phyloP scores from a whole-genome alignment of 2,888 invertebrate species.

The Chironomus riparius region DNA sequence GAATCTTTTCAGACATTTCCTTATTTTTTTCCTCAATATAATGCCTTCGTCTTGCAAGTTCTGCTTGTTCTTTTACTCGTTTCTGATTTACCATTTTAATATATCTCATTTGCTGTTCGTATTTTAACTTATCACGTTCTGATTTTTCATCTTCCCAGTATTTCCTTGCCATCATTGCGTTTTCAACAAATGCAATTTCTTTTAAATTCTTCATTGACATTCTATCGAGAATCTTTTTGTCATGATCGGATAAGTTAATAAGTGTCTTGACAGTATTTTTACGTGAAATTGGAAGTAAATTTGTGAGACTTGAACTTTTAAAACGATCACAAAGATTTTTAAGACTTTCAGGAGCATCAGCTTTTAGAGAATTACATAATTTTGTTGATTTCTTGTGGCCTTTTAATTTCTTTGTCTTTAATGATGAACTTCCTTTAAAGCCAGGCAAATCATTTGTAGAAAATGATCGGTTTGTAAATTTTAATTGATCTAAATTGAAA shows the following conservation, averaged over 20 bases:
- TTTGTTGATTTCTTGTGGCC: slow-evolving; percentile 8
- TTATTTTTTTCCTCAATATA: slow-evolving; percentile 8
- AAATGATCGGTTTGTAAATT: slow-evolving; percentile 11
- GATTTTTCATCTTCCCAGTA: slow-evolving; percentile 42
- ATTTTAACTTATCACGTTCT: slow-evolving; percentile 38
- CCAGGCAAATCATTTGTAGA: slow-evolving; percentile 21
- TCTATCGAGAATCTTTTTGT: slow-evolving; percentile 41
- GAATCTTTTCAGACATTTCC: slow-evolving; percentile 34
- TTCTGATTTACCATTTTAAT: slow-evolving; percentile 38
- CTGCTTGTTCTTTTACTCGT: slow-evolving; percentile 36
- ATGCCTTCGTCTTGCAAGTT: slow-evolving; percentile 1
- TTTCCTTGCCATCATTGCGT: slow-evolving; percentile 40
- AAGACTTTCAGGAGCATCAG: slow-evolving; percentile 9
- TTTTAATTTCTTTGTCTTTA: slow-evolving; percentile 15
- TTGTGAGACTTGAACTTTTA: slow-evolving; percentile 23
- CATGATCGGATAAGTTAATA: slow-evolving; percentile 35
- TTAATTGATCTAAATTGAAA: slow-evolving; percentile 17
- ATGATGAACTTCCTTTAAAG: background rate
- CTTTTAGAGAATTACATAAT: background rate
- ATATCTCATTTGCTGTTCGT: slow-evolving; percentile 39
- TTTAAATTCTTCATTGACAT: slow-evolving; percentile 40
- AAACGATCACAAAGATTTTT: slow-evolving; percentile 15
- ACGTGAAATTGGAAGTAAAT: slow-evolving; percentile 15
- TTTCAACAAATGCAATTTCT: slow-evolving; percentile 36
- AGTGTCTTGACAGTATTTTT: background rate